A percentile compares a stretch with the other conserved stretches of the same genome.
phyloP scores from a whole-genome alignment of 1,140 invertebrate genomes.

The Carposina sasakii region DNA sequence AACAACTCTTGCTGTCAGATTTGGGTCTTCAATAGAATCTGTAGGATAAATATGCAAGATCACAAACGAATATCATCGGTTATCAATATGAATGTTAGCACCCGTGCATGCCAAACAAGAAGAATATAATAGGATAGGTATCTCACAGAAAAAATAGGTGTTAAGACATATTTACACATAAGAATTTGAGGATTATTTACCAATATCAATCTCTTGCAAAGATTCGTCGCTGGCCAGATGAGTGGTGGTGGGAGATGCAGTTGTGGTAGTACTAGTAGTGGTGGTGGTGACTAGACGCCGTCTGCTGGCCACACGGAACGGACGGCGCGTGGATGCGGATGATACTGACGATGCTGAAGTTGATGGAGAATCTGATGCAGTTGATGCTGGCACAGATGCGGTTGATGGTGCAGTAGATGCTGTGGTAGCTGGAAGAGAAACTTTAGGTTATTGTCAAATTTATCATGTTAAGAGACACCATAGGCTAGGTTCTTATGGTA shows the following conservation, averaged over 20 bases:
- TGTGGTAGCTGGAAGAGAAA: too few relatives aligned
- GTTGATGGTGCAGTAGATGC: constrained; percentile 14
- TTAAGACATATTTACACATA: too few relatives aligned
- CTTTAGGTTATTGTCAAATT: too few relatives aligned
- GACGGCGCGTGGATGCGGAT: constrained; percentile 26
- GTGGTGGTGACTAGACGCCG: constrained; percentile 32
- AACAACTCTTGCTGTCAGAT: constrained; percentile 16
- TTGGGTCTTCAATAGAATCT: constrained; percentile 53
- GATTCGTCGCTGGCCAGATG: constrained; percentile 44
- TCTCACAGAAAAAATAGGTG: too few relatives aligned
- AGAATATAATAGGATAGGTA: too few relatives aligned
- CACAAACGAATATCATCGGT: too few relatives aligned
- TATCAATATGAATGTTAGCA: too few relatives aligned
- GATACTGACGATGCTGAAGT: not conserved
- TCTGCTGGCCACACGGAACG: constrained; percentile 45
- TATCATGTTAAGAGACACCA: too few relatives aligned
- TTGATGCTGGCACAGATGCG: constrained; percentile 4
- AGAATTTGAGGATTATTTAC: too few relatives aligned
- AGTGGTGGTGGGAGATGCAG: constrained; percentile 27
- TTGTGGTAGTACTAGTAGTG: constrained; percentile 22
- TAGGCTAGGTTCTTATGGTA: too few relatives aligned
- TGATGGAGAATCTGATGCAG: constrained; percentile 1
- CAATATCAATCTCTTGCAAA: constrained; percentile 52
- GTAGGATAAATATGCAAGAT: too few relatives aligned
- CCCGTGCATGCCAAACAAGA: too few relatives aligned